Base-by-base conservation (phyloP, 2,797 vertebrate genomes). In the Hippocampus kuda region DNA sequence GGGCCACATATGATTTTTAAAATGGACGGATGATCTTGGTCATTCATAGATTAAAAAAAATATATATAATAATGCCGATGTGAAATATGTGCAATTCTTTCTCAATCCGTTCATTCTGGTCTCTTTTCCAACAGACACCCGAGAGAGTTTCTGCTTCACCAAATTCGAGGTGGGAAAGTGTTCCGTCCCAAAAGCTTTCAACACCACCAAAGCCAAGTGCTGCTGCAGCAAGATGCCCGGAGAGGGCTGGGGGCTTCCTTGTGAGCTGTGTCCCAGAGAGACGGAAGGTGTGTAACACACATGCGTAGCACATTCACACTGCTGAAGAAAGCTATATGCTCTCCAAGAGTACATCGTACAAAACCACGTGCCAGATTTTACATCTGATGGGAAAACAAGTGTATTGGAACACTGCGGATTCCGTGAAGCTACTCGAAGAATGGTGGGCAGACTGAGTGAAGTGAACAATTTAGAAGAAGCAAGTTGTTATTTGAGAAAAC, bases 181-280 rank as follows among this genome's bases (percentile, higher is more conserved):
- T 77, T 93, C 92, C 0, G 90, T 93, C 13, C 95, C 95, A 74
- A 96, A 95, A 78, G 92, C 93, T 56, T 93, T 93, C 76, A 97
- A 97, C 89, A 95, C 92, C 75, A 98, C 94, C 76, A 97, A 97
- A 77, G 93, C 92, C 68, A 91, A 90, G 79, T 98, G 96, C 81
- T 99, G 97, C 81, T 98, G 95, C 86, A 98, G 94, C 87, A 93
- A 91, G 83, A 94, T 94, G 93, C 92, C 94, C 0, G 94, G 94
- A 0, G 94, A 96, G 79, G 96, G 95, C 30, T 97, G 95, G 97
- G 94, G 94, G 0, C 92, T 95, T n/a, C 97, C 96, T 12, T 99
- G 95, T 3, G 94, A 99, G 78, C 92, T 97, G 75, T 96, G 95
- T 73, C 95, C 97, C 0, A 89, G 90, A 56, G 91, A 94, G 51